A percentile compares a stretch with the other conserved stretches of the same genome.
Conservation (phyloP, 53 echinoderm and acorn worm species). For the Echinarachnius parma region DNA sequence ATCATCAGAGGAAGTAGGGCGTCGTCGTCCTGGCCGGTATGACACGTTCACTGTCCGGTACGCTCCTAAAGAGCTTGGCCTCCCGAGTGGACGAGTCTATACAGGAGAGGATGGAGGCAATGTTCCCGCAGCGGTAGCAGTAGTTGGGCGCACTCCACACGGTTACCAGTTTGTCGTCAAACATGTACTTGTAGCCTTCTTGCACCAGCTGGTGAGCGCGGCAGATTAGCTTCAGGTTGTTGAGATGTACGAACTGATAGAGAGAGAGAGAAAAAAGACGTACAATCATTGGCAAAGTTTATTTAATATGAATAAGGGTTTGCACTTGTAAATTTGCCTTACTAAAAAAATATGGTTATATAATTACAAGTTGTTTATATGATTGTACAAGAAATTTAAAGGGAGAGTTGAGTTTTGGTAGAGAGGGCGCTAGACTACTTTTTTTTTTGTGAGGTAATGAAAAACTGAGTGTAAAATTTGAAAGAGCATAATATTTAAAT, state of each 20-base stretch:
- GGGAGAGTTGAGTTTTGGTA: no score
- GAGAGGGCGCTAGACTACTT: no score
- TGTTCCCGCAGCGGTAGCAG: constrained; percentile 98
- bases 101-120: constrained; percentile 94
- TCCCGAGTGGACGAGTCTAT: constrained; percentile 76
- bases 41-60: constrained; percentile 88
- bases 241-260: constrained; percentile 92
- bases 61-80: constrained; percentile 93
- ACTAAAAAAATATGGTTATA: no score
- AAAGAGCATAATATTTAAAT: no score
- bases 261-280: not conserved
- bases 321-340: no score
- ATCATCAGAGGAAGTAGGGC: constrained; percentile 88
- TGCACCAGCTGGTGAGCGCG: constrained; percentile 98
- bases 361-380: no score
- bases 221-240: constrained; percentile 96
- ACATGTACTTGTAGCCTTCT: constrained; percentile 99
- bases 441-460: no score
- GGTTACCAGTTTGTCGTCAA: constrained; percentile 97
- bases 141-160: constrained; percentile 99
- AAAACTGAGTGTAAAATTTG: no score
- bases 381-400: no score
- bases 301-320: no score
- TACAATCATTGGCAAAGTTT: not conserved
- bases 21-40: constrained; percentile 96